Evolutionary conservation across 2,888 invertebrate species (phyloP).

Genomic region (Agrilus cyanescens): DNA sequence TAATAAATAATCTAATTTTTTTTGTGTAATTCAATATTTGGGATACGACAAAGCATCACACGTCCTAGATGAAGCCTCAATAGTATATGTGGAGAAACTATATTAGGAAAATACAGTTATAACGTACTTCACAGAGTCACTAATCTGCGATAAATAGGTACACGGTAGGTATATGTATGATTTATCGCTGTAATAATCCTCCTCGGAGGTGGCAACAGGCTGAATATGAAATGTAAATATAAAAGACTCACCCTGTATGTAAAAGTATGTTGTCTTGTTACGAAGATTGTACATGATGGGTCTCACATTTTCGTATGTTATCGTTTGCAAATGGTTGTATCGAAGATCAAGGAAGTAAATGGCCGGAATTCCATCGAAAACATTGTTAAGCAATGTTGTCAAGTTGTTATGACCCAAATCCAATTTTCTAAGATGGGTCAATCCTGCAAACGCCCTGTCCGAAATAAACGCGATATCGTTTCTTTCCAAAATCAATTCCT

Average conservation of each 20-base stretch:
- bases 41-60: no score
- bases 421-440: constrained; percentile 58
- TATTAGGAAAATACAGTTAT: no score
- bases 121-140: no score
- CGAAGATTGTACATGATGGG: constrained; percentile 69
- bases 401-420: constrained; percentile 68
- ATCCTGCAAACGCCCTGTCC: constrained; percentile 64
- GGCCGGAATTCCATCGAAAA: constrained; percentile 61
- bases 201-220: no score
- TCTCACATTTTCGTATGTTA: constrained; percentile 64
- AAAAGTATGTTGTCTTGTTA: constrained; percentile 61
- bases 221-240: no score
- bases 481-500: constrained; percentile 32
- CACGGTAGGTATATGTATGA: no score
- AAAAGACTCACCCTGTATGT: constrained; percentile 58
- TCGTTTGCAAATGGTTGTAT: constrained; percentile 62
- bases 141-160: no score
- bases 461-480: constrained; percentile 52
- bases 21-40: no score
- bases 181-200: no score
- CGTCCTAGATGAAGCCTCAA: no score
- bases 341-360: constrained; percentile 65
- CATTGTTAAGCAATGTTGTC: constrained; percentile 54
- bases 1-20: no score
- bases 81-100: no score